Percentiles rank a stretch among this genome's conserved stretches.
Evolutionary conservation across 2,888 invertebrate genomes (phyloP).

Genomic region (Clivina fossor): DNA sequence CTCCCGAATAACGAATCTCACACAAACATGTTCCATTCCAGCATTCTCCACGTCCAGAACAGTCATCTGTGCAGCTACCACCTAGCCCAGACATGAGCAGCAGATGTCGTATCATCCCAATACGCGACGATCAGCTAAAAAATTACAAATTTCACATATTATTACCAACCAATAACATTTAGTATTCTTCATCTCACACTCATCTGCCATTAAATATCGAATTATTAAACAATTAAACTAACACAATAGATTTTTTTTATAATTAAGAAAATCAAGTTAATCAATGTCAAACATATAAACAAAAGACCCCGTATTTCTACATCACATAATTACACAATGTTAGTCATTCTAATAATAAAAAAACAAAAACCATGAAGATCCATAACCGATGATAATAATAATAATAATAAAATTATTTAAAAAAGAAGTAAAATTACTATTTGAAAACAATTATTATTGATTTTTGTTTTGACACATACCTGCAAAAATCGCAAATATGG

Average conservation of each 20-base stretch:
- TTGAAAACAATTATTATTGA: constrained; percentile 14
- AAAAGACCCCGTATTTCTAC: not conserved
- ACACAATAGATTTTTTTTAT: not conserved
- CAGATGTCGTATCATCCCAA: constrained; percentile 50
- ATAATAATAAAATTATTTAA: not conserved
- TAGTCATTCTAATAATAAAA: not conserved
- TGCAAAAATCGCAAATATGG: constrained; percentile 22
- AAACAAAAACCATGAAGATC: not conserved
- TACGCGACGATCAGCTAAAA: not conserved
- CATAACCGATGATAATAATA: not conserved
- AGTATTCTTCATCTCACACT: too few relatives aligned
- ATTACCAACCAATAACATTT: not conserved
- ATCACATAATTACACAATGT: not conserved
- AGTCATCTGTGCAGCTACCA: constrained; percentile 70
- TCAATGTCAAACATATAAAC: not conserved
- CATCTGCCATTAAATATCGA: constrained; percentile 3
- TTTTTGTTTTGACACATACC: constrained; percentile 17
- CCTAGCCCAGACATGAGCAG: constrained; percentile 52
- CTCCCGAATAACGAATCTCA: constrained; percentile 85
- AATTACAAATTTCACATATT: constrained; percentile 6
- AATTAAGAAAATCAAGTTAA: not conserved
- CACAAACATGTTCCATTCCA: constrained; percentile 89
- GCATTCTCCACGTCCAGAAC: constrained; percentile 90
- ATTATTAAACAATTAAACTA: not conserved
- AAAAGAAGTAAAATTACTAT: constrained; percentile 7